Base-by-base conservation (phyloP, 2,113 vertebrate genomes). In the Glaucidium brasilianum region DNA sequence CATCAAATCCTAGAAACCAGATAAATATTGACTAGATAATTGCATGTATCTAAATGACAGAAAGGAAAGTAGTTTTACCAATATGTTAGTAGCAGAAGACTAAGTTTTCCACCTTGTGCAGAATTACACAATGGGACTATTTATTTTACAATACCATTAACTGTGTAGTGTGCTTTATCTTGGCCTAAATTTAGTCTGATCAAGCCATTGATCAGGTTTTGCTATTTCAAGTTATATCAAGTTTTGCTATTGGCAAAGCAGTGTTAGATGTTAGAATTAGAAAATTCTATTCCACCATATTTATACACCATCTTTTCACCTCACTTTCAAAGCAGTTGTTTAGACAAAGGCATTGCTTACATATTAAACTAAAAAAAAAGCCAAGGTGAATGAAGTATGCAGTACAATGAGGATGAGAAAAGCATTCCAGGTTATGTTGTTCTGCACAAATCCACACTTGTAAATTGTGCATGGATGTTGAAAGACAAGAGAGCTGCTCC, bases 401-500 rank as follows among this genome's bases (percentile, higher is more conserved):
- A 23, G 21, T 4, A 49, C 18, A 62, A 53, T 3, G 2, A 85
- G n/a, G 29, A 82, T 30, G 10, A n/a, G 25, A 16, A 37, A 37
- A 39, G 26, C 25, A n/a, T 19, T 49, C 21, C 73, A 69, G 50
- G 27, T 47, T 35, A 35, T 30, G 66, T 67, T 59, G 32, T 34
- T 76, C 29, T 37, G 43, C 16, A 13, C 29, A 73, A 41, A 32
- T 12, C 52, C 37, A 32, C 15, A 41, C 29, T 41, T 41, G 37
- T 23, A 39, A 55, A 23, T 22, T 22, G 12, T 16, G 34, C 12
- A 9, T 2, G 4, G 9, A 35, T 0, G 0, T 0, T 37, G 50
- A 52, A 50, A 52, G 41, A 34, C 1, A 5, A 72, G 62, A 74
- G 37, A 43, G 22, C 29, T 30, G 23, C 15, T 91, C 34, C 47